Evolutionary conservation across 2,797 vertebrate species (phyloP).

Genomic region (Linurgus olivaceus): DNA sequence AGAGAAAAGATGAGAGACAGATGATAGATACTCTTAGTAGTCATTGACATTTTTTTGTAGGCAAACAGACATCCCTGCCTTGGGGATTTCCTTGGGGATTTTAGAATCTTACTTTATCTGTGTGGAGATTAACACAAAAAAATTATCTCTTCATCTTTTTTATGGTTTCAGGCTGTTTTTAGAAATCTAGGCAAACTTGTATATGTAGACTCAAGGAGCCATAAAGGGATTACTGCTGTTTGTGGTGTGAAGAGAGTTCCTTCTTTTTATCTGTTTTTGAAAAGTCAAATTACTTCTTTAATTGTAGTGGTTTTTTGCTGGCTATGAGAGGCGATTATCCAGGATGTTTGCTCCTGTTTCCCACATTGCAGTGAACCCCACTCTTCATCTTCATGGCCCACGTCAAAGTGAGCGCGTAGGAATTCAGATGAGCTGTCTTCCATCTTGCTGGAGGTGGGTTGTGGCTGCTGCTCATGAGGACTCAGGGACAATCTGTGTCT

Average conservation of each 20-base stretch:
- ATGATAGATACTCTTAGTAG: not conserved
- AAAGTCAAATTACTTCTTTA: not conserved
- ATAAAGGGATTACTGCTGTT: not conserved
- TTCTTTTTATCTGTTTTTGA: not conserved
- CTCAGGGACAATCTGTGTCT: not conserved
- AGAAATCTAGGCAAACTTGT: not conserved
- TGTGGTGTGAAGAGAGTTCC: not conserved
- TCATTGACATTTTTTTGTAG: not conserved
- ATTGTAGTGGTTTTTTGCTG: not conserved
- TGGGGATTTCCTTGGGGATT: not conserved
- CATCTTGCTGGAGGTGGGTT: not conserved
- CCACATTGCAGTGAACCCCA: not conserved
- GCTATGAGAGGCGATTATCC: not conserved
- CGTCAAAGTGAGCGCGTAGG: rapidly evolving
- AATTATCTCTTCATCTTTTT: not conserved
- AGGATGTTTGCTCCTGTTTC: not conserved
- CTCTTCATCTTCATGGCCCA: rapidly evolving
- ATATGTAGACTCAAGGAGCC: not conserved
- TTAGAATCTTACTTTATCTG: not conserved
- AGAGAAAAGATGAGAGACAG: not conserved
- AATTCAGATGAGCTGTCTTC: not conserved
- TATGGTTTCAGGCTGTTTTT: not conserved
- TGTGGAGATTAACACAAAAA: not conserved
- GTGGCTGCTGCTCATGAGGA: not conserved
- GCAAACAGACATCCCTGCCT: not conserved